These are phyloP conservation scores for Physeter macrocephalus DNA, from an alignment of 2,113 vertebrate species.

Conservation along the genomic window DNA sequence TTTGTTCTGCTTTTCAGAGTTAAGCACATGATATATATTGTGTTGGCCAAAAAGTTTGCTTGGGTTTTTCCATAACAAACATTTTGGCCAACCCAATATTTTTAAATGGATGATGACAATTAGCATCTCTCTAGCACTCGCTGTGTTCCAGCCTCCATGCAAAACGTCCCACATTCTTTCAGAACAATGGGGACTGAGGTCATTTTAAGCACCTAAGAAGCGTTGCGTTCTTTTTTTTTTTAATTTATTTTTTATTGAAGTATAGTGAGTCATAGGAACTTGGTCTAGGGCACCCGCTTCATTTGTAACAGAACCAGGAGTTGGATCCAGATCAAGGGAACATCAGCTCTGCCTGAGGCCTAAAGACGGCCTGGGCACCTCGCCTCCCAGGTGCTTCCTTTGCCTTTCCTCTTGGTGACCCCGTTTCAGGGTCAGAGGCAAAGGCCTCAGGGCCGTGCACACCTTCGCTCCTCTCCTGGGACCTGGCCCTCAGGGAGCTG, in stretches of 20 bases:
- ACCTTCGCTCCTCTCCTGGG: no score
- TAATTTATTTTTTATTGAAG: no score
- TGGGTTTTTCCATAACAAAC: no score
- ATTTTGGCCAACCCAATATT: no score
- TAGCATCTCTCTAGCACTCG: no score
- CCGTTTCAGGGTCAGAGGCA: background rate
- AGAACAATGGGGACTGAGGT: background rate
- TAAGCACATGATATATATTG: background rate
- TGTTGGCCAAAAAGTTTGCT: no score
- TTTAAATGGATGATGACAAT: background rate
- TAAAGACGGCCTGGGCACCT: fast-evolving
- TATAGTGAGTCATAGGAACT: background rate
- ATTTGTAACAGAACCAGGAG: background rate
- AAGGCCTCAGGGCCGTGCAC: fast-evolving
- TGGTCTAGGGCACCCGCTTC: background rate
- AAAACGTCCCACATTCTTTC: fast-evolving
- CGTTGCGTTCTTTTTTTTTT: no score
- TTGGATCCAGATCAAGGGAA: background rate
- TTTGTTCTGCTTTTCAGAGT: background rate
- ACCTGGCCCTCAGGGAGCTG: background rate
- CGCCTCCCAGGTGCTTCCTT: background rate
- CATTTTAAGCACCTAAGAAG: no score
- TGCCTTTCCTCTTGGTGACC: background rate
- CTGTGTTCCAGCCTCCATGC: background rate
- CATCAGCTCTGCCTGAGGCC: background rate